Percentiles rank a stretch among this genome's conserved stretches.
phyloP scores from a whole-genome alignment of 1,140 invertebrate species.

The Penaeus chinensis region DNA sequence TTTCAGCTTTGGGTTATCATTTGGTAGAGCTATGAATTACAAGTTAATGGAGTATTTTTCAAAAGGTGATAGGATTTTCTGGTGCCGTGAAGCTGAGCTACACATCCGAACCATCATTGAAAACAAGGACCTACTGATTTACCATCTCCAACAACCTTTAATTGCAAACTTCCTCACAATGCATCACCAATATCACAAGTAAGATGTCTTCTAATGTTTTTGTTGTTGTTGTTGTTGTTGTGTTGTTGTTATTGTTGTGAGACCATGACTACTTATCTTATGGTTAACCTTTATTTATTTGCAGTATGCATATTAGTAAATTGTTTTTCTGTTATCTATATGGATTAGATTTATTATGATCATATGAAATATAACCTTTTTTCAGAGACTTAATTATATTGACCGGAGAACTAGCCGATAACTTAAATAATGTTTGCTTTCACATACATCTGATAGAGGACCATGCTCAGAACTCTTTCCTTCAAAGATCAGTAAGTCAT shows the following conservation, averaged over 20 bases:
- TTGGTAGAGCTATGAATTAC: not conserved
- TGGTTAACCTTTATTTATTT: not conserved
- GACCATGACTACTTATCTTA: not conserved
- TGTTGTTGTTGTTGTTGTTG: not conserved
- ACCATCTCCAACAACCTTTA: conserved; percentile 48
- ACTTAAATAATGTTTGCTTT: not conserved
- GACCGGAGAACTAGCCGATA: not conserved
- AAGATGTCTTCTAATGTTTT: not conserved
- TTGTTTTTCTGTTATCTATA: not conserved
- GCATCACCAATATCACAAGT: conserved; percentile 51
- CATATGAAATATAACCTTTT: not conserved
- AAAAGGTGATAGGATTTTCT: conserved; percentile 10
- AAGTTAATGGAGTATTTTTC: not conserved
- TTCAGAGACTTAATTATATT: conserved; percentile 6
- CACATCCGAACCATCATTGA: conserved; percentile 47
- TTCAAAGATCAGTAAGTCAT: not conserved
- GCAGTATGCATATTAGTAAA: not conserved
- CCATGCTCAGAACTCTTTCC: not conserved
- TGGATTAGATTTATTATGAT: not conserved
- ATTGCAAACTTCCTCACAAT: conserved; percentile 48
- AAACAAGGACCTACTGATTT: conserved; percentile 51
- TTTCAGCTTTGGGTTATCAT: too few relatives aligned
- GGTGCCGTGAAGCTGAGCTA: conserved; percentile 35
- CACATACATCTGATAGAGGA: conserved; percentile 2
- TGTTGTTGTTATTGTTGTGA: not conserved